Evolutionary conservation across 2,797 vertebrate genomes (phyloP).

Genomic region (Microhierax caerulescens): DNA sequence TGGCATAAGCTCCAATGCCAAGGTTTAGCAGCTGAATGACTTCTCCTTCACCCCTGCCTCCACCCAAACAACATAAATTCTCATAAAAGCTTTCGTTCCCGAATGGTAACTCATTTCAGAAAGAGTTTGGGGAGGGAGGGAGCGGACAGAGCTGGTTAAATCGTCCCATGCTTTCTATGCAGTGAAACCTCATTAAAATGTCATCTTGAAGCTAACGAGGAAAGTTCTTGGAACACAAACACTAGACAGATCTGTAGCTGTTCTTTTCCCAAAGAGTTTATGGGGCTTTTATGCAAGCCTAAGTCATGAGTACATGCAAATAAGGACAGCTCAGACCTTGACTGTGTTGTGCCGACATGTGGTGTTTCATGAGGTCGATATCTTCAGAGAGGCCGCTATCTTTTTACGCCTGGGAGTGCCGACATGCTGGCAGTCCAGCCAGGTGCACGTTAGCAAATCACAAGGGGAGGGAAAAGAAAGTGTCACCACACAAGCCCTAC

Average conservation of each 20-base stretch:
- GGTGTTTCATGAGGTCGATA: neutral
- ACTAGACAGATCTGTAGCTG: constrained; percentile 10
- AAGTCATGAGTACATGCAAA: constrained; percentile 39
- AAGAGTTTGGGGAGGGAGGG: neutral
- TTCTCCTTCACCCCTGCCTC: neutral
- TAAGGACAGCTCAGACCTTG: neutral
- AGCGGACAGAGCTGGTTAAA: neutral
- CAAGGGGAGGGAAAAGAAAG: constrained; percentile 23
- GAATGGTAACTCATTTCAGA: constrained; percentile 7
- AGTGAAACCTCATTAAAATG: constrained; percentile 64
- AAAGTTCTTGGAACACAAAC: constrained; percentile 56
- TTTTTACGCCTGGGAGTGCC: neutral
- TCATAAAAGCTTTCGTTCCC: neutral
- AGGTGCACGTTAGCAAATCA: neutral
- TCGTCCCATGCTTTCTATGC: constrained; percentile 16
- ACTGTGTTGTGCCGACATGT: neutral
- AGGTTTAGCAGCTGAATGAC: neutral
- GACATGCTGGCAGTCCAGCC: neutral
- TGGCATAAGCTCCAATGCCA: neutral
- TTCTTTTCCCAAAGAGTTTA: constrained; percentile 27
- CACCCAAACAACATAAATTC: neutral
- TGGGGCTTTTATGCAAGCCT: constrained; percentile 52
- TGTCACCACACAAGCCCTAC: neutral
- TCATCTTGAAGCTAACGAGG: constrained; percentile 61
- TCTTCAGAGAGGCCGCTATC: neutral